Base-by-base conservation (phyloP, 2,797 vertebrate species). In the Neosilurus hyrtlii region DNA sequence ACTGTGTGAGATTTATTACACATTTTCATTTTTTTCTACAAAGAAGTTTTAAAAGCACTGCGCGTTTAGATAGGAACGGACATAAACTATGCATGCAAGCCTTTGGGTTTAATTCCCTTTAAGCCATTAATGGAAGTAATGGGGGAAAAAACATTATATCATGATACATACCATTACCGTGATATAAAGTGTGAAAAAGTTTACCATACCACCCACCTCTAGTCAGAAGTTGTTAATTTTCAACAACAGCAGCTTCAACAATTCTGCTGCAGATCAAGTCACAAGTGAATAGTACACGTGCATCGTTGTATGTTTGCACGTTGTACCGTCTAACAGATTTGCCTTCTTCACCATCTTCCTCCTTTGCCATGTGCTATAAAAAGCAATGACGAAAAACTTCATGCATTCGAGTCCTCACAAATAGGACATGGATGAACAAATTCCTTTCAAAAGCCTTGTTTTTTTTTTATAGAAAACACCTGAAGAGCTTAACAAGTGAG, bases 391-490 rank as follows among this genome's bases (percentile, higher is more conserved):
- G 79, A 89, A 84, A 71, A 84, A 59, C 87, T 89, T 90, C 74
- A 77, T 85, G 89, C 86, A 86, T 68, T 67, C 74, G 30, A 24
- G n/a, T 35, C 2, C 86, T 86, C 83, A 84, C 86, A 81, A 79
- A 86, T 87, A 85, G 83, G 89, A 91, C 88, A 86, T 86, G 89
- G 85, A 87, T 82, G 72, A 81, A 35, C 54, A 20, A 74, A 35
- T 26, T 73, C 15, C 9, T 52, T 56, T 9, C 52, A 9, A 22
- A 20, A 49, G 54, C 54, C 51, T 57, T 74, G 26, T 54, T 54
- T 54, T 76, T 73, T 83, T 79, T 86, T 72, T 71, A 83, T 83
- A 86, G 52, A 37, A 35, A 82, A 86, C 82, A 86, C 86, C 82
- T 54, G 12, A 66, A 83, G 86, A 63, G 85, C 77, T 79, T 63